phyloP scores from a whole-genome alignment of 2,888 invertebrate genomes.

The Orchestes rusci region DNA sequence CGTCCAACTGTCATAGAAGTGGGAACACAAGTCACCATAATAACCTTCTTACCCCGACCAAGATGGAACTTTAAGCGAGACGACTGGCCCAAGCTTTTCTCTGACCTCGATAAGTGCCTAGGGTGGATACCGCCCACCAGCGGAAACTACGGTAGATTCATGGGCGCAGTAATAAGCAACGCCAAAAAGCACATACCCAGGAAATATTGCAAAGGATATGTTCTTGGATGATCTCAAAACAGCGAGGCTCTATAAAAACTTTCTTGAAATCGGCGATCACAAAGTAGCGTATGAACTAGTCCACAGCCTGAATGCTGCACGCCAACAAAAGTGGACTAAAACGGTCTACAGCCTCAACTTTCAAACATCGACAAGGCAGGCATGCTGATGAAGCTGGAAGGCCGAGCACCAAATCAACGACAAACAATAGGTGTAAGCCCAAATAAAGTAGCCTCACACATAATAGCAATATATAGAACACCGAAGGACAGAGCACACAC shows the following conservation, averaged over 20 bases:
- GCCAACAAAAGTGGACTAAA: constrained; percentile 13
- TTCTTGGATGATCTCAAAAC: constrained; percentile 10
- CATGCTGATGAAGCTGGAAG: constrained; percentile 16
- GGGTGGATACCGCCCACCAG: constrained; percentile 2
- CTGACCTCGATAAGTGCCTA: neutral
- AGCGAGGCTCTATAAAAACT: constrained; percentile 8
- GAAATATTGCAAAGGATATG: neutral
- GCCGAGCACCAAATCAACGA: constrained; percentile 3
- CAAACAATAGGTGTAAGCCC: constrained; percentile 3
- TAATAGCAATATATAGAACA: constrained; percentile 15
- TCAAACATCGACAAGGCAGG: constrained; percentile 13
- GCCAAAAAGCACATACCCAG: constrained; percentile 2
- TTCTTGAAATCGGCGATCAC: constrained; percentile 12
- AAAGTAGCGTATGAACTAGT: constrained; percentile 19
- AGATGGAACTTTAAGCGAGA: constrained; percentile 1
- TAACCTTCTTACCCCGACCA: neutral
- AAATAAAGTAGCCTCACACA: constrained; percentile 10
- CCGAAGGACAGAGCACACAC: constrained; percentile 14
- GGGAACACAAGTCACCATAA: neutral
- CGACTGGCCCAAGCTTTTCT: neutral
- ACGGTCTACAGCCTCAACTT: constrained; percentile 17
- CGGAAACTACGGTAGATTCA: neutral
- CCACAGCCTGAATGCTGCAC: constrained; percentile 14
- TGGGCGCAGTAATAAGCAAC: neutral
- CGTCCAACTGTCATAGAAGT: neutral